Base-by-base conservation (phyloP, 92 coral and sea anemone genomes). In the Epizoanthus rinbou region DNA sequence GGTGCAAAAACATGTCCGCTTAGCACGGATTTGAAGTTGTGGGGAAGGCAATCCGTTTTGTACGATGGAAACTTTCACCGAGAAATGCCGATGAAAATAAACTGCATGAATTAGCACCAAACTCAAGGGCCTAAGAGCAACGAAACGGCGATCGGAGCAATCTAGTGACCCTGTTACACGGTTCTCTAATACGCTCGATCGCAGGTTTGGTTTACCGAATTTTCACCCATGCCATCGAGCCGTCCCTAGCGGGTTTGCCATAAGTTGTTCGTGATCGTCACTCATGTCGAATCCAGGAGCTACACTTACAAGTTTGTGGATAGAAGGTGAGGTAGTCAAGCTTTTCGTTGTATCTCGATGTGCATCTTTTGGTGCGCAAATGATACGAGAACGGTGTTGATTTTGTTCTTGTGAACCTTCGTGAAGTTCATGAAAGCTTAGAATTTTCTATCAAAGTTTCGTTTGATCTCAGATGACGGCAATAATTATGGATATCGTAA, bases 1-100 rank as follows among this genome's bases (percentile, higher is more conserved):
- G 92, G 91, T 93, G 98, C 95, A 93, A 93, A 93, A 93, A 93
- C 95, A 93, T 93, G 98, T 91, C 98, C 94, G 95, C 98, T 91
- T 90, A 75, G 85, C 76, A 86, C 91, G 82, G 89, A 89, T 66
- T 47, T 74, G 67, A 79, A 84, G 82, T 84, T 37, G 81, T 33
- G 47, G 84, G 80, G 69, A 70, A 62, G 23, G 80, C 47, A 85
- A 81, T 47, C 85, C 28, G 67, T 25, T 66, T 71, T 85, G 82
- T 14, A 16, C 8, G 53, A 43, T 45, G 23, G 58, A 80, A 86
- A 79, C 87, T 76, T 89, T 89, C 75, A 22, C 25, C 63, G 13
- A 66, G 58, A 63, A 63, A 54, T 63, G 35, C 37, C 53, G 59
- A 78, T 78, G 70, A 41, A 78, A n/a, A 78, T 78, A 57, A 78